phyloP scores from a whole-genome alignment of 2,888 invertebrate species.

The Craniophora ligustri region DNA sequence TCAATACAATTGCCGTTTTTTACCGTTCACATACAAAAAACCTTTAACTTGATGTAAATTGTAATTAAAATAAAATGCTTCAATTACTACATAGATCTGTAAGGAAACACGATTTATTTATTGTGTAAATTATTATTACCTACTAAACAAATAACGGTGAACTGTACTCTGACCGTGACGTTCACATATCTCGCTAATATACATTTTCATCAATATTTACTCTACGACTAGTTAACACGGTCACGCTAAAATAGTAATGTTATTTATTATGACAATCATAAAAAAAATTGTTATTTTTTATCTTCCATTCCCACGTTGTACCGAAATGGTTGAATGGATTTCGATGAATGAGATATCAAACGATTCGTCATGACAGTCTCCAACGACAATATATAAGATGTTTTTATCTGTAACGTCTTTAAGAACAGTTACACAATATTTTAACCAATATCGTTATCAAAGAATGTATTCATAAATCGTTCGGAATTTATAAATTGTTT shows the following conservation, averaged over 20 bases:
- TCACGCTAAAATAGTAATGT: conserved; percentile 43
- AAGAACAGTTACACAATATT: conserved; percentile 31
- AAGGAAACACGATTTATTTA: conserved; percentile 29
- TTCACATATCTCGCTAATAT: conserved; percentile 18
- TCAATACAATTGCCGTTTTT: conserved; percentile 42
- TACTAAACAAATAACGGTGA: conserved; percentile 49
- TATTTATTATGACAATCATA: conserved; percentile 27
- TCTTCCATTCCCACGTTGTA: conserved; percentile 47
- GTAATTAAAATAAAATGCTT: conserved; percentile 51
- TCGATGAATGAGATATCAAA: conserved; percentile 50
- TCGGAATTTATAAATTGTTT: conserved; percentile 9
- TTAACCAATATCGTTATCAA: conserved; percentile 26
- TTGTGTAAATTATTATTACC: conserved; percentile 34
- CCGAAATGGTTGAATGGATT: conserved; percentile 43
- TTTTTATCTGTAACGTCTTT: conserved; percentile 23
- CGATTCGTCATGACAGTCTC: conserved; percentile 48
- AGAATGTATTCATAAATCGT: conserved; percentile 9
- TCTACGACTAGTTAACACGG: conserved; percentile 38
- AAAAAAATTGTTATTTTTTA: conserved; percentile 16
- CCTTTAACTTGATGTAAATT: conserved; percentile 43
- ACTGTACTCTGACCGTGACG: conserved; percentile 33
- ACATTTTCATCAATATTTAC: conserved; percentile 40
- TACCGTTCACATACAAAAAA: conserved; percentile 41
- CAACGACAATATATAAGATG: conserved; percentile 19
- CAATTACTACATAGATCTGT: conserved; percentile 28